These are phyloP conservation scores for Chaetogeoica ovagalla DNA, from an alignment of 2,888 invertebrate species.

Conservation along the genomic window DNA sequence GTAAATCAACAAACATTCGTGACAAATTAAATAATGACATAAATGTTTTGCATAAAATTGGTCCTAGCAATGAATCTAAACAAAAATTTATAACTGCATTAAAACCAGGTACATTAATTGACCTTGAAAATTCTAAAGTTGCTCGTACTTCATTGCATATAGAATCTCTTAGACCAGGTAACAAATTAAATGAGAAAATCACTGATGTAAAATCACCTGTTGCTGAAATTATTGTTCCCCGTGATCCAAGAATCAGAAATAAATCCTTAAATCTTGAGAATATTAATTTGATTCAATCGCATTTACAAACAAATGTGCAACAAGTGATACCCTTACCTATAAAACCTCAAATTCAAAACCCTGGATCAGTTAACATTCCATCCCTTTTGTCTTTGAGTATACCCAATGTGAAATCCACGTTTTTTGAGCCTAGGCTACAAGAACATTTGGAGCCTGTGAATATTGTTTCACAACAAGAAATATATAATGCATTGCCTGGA, in stretches of 20 bases:
- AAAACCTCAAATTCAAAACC: background rate
- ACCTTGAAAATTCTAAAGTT: slow-evolving; percentile 40
- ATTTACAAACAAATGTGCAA: background rate
- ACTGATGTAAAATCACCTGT: background rate
- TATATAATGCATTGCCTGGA: background rate
- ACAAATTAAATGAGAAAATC: slow-evolving; percentile 6
- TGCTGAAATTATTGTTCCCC: background rate
- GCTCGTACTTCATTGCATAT: slow-evolving; percentile 30
- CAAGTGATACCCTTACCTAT: background rate
- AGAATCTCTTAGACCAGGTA: slow-evolving; percentile 24
- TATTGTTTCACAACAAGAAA: background rate
- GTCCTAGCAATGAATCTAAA: background rate
- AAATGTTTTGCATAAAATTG: slow-evolving; percentile 9
- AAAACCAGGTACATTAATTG: slow-evolving; percentile 44
- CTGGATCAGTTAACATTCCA: background rate
- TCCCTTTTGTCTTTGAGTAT: background rate
- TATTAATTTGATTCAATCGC: background rate
- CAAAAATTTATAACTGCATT: slow-evolving; percentile 24
- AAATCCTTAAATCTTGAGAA: background rate
- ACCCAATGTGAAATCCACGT: background rate
- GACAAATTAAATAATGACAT: slow-evolving; percentile 11
- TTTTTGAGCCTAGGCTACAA: background rate
- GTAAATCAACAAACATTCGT: background rate
- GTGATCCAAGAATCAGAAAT: slow-evolving; percentile 40
- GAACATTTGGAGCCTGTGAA: background rate